Conservation (phyloP, 2,797 vertebrate species). For the Poeciliopsis infans region DNA sequence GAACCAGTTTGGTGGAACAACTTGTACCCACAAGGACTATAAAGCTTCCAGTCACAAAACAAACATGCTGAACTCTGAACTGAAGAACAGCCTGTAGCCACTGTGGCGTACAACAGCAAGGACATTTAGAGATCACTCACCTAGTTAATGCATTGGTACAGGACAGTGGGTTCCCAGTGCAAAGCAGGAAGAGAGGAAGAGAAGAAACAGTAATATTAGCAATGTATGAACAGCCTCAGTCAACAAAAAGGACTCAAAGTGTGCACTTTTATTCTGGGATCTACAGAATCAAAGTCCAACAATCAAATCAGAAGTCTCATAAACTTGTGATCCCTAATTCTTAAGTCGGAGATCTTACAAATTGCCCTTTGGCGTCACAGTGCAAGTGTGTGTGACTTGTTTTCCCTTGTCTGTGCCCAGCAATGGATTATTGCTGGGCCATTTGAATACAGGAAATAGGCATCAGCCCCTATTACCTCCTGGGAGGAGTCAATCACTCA, state of each 20-base stretch:
- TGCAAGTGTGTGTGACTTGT: background rate
- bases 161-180: background rate
- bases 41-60: background rate
- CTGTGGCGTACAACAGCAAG: background rate
- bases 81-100: background rate
- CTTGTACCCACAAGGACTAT: background rate
- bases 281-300: background rate
- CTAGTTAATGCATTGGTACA: conserved; percentile 25
- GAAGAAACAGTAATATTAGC: background rate
- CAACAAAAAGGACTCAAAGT: background rate
- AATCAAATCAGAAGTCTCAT: background rate
- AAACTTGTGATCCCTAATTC: background rate
- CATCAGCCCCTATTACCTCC: background rate
- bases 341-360: background rate
- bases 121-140: conserved; percentile 39
- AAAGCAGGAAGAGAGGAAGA: conserved; percentile 23
- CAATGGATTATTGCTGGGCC: background rate
- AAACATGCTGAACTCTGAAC: background rate
- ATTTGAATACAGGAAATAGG: background rate
- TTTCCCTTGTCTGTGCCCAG: background rate
- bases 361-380: background rate
- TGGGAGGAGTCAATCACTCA: too few species aligned
- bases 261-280: background rate
- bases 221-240: background rate
- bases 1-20: background rate